Base-by-base conservation (phyloP, 2,888 invertebrate genomes). In the Xanthorhoe designata region DNA sequence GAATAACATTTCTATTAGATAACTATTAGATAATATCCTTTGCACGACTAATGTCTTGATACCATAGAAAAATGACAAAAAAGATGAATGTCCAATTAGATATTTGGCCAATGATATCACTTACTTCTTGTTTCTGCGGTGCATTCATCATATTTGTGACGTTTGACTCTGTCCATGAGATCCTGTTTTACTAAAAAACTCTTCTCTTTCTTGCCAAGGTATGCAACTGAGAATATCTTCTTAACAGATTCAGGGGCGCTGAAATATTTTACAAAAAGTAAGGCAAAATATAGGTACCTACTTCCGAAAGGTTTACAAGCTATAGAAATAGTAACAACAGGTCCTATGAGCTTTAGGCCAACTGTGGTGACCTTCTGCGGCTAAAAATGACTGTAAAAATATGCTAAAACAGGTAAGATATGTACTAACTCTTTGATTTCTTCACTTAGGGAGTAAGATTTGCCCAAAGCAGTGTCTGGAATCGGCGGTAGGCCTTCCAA, bases 81-180 rank as follows among this genome's bases (percentile, higher is more conserved):
- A n/a, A n/a, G n/a, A n/a, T n/a, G n/a, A n/a, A n/a, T n/a, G n/a
- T n/a, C n/a, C n/a, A n/a, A n/a, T n/a, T 3, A 24, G 24, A 2
- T 24, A 24, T 24, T 3, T 24, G 5, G 24, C 5, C 24, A 2
- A 24, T 24, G 5, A 7, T 32, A 32, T 32, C 8, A 73, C 93
- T 84, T 94, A 97, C 97, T 95, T 89, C 88, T 94, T 2, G 95
- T 94, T 92, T 98, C 98, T 70, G 95, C 94, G 0, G 97, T 97
- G 13, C 89, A 90, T 24, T 84, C 87, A 85, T 98, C 98, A 68
- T 95, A 95, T 2, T 94, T 84, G 83, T 98, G 97, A 60, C 96
- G 91, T 76, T 94, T 94, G 0, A 98, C 96, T 74, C 94, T 90
- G 18, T 94, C 90, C 0, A 95, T 85, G 29, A 96, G 83, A 54